These are phyloP conservation scores for Propithecus perrieri DNA, from an alignment of 2,797 vertebrate species.

Conservation along the genomic window DNA sequence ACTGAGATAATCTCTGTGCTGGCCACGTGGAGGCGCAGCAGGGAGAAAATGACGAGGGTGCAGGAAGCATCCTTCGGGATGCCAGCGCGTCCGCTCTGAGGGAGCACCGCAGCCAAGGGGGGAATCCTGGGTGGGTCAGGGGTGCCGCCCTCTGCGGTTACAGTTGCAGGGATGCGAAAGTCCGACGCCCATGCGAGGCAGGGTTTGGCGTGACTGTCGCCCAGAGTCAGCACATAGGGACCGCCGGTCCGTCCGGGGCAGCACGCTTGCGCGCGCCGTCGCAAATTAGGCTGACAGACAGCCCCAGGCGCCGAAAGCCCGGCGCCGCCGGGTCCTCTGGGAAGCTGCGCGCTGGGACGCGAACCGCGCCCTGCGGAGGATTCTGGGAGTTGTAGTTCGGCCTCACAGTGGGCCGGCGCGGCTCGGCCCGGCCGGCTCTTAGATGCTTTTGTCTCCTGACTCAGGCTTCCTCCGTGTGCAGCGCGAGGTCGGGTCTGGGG, in stretches of 20 bases:
- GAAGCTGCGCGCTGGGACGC: not conserved
- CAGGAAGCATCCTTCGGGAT: no score
- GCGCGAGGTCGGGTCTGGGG: not conserved
- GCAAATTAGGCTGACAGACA: no score
- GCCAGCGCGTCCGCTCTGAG: not conserved
- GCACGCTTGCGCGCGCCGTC: accelerated
- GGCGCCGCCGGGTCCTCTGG: not conserved
- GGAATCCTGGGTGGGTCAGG: no score
- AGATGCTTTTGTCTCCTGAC: not conserved
- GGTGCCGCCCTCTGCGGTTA: not conserved
- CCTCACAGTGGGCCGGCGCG: accelerated
- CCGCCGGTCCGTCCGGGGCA: accelerated
- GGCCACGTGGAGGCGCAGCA: not conserved
- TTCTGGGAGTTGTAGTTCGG: constrained; percentile 73
- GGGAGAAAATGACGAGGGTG: not conserved
- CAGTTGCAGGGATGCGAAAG: not conserved
- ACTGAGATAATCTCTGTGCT: not conserved
- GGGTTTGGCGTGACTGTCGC: accelerated
- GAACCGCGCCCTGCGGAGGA: not conserved
- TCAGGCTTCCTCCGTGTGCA: accelerated
- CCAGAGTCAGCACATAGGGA: not conserved
- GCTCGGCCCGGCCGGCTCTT: accelerated
- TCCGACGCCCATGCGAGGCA: accelerated
- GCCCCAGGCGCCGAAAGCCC: accelerated
- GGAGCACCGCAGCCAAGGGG: no score